phyloP scores from a whole-genome alignment of 2,113 vertebrate genomes.

The Hippocampus mohnikei region DNA sequence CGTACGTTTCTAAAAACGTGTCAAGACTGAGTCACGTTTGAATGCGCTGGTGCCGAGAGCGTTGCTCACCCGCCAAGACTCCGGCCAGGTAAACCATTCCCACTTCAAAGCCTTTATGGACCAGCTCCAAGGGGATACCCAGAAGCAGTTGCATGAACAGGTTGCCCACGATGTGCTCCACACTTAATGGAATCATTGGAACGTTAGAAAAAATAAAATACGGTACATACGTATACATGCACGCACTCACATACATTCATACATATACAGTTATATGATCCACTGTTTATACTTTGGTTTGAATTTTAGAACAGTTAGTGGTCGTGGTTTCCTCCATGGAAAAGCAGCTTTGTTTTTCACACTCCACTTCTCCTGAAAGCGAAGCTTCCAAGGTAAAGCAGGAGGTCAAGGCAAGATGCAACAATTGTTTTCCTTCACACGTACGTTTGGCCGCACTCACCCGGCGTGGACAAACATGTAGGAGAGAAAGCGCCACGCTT shows the following conservation, averaged over 20 bases:
- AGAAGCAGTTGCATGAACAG: conserved; percentile 83
- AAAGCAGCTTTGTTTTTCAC: too few relatives aligned
- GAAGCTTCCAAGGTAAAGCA: background rate
- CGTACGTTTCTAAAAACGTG: background rate
- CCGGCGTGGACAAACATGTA: conserved; percentile 94
- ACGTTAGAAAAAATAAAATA: background rate
- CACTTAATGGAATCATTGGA: conserved; percentile 55
- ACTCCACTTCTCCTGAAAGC: too few relatives aligned
- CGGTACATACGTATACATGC: too few relatives aligned
- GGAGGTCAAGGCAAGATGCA: background rate
- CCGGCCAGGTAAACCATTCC: conserved; percentile 84
- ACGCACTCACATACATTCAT: too few relatives aligned
- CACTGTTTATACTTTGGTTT: too few relatives aligned
- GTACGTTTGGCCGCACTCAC: conserved; percentile 64
- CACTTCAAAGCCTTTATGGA: conserved; percentile 88
- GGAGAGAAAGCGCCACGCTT: conserved; percentile 87
- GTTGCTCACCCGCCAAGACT: conserved; percentile 80
- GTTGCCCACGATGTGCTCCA: conserved; percentile 86
- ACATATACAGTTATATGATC: too few relatives aligned
- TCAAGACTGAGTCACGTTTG: background rate
- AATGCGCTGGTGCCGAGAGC: background rate
- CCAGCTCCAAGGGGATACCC: conserved; percentile 86
- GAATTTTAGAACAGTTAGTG: too few relatives aligned
- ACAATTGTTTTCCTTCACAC: background rate
- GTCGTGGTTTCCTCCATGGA: too few relatives aligned